A percentile compares a stretch with the other conserved stretches of the same genome.
Conservation (phyloP, 2,888 invertebrate genomes). For the Tiliacea aurago region DNA sequence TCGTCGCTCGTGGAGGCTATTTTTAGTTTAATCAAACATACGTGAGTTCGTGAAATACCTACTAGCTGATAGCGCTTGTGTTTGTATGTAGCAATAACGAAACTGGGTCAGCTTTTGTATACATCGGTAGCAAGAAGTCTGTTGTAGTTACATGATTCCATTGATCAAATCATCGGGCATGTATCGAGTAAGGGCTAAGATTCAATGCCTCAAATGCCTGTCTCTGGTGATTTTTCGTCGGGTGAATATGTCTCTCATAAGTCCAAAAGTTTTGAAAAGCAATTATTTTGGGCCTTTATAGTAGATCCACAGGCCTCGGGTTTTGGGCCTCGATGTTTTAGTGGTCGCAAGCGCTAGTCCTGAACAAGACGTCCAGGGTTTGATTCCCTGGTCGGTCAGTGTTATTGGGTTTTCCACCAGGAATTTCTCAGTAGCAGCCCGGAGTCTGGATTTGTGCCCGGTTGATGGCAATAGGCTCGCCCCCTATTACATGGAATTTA, state of each 20-base stretch:
- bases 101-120: slow-evolving; percentile 27
- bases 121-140: slow-evolving; percentile 5
- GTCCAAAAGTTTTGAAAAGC: background rate
- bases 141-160: background rate
- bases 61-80: background rate
- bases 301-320: background rate
- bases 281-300: background rate
- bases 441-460: too few species aligned
- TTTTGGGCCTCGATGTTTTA: too few species aligned
- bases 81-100: background rate
- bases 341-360: too few species aligned
- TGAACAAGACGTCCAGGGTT: too few species aligned
- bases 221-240: background rate
- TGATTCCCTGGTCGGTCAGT: too few species aligned
- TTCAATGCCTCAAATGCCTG: background rate
- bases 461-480: too few species aligned
- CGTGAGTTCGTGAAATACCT: background rate
- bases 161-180: background rate
- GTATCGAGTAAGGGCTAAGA: background rate
- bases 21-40: background rate
- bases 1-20: background rate
- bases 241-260: background rate
- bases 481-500: too few species aligned
- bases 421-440: too few species aligned
- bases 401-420: too few species aligned